A percentile compares a stretch with the other conserved stretches of the same genome.
Conservation (phyloP, 2,113 vertebrate species). For the Mormyrus iriodes region DNA sequence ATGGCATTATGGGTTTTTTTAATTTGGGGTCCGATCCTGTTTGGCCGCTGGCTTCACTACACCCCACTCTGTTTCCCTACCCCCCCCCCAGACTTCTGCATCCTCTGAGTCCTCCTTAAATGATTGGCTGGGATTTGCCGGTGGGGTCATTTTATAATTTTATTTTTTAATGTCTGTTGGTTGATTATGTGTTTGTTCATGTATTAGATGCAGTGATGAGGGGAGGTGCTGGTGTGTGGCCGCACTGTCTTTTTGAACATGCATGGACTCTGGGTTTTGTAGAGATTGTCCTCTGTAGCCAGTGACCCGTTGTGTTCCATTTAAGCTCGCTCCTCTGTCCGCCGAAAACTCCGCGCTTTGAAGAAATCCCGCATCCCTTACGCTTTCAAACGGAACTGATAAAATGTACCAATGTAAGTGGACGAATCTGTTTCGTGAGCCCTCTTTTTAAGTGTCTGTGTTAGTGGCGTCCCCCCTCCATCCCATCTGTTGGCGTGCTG, state of each 20-base stretch:
- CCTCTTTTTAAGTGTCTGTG: not conserved
- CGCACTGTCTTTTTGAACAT: constrained; percentile 20
- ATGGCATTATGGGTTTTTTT: not conserved
- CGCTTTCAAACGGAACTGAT: constrained; percentile 29
- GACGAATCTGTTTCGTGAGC: constrained; percentile 32
- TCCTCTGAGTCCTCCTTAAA: not conserved
- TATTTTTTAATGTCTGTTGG: not conserved
- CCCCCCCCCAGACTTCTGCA: not conserved
- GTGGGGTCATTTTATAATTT: not conserved
- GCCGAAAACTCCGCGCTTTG: constrained; percentile 62
- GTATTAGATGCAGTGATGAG: not conserved
- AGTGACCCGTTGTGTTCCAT: constrained; percentile 20
- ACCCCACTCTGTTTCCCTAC: not conserved
- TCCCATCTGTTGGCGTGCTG: not conserved
- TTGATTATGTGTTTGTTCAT: not conserved
- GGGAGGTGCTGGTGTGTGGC: not conserved
- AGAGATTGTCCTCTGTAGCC: not conserved
- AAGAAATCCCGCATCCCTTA: constrained; percentile 53
- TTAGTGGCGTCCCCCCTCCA: not conserved
- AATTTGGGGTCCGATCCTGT: not conserved
- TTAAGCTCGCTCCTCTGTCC: constrained; percentile 50
- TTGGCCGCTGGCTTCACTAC: not conserved
- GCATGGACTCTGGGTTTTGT: not conserved
- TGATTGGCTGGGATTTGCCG: too few species aligned
- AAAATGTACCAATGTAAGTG: constrained; percentile 55